Percentiles rank a stretch among this genome's conserved stretches.
Evolutionary conservation across 2,888 invertebrate species (phyloP).

Genomic region (Trichopoda pennipes): DNA sequence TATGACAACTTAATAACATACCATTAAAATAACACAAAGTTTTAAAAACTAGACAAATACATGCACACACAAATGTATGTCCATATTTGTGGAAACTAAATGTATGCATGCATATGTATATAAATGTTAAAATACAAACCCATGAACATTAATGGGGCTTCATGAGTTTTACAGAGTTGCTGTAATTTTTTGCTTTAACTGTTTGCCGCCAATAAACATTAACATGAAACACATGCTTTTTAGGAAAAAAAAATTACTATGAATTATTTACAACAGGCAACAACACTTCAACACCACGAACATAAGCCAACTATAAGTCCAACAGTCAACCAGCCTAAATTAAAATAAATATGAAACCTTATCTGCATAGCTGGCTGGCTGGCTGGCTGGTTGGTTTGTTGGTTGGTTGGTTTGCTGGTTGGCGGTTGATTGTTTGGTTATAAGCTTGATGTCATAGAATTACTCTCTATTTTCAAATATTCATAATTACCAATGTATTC

Average conservation of each 20-base stretch:
- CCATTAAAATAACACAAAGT: conserved; percentile 48
- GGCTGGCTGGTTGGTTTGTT: not conserved
- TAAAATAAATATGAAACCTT: conserved; percentile 51
- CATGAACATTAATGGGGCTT: conserved; percentile 6
- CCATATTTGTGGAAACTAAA: not conserved
- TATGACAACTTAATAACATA: conserved; percentile 61
- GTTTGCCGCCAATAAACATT: conserved; percentile 38
- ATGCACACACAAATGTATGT: not conserved
- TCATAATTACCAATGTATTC: not conserved
- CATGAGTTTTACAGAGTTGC: conserved; percentile 11
- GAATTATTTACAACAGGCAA: conserved; percentile 60
- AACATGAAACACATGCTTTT: conserved; percentile 35
- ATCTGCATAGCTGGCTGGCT: not conserved
- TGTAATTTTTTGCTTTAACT: conserved; percentile 38
- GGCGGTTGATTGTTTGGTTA: not conserved
- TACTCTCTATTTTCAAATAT: conserved; percentile 10
- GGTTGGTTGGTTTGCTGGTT: conserved; percentile 7
- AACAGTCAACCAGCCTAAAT: conserved; percentile 19
- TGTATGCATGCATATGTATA: not conserved
- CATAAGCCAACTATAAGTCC: not conserved
- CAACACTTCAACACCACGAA: conserved; percentile 6
- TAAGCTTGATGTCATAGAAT: conserved; percentile 35
- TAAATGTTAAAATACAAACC: conserved; percentile 4
- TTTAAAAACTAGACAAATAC: conserved; percentile 1
- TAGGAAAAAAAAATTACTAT: conserved; percentile 58